A percentile compares a stretch with the other conserved stretches of the same genome.
These are phyloP conservation scores for Callipepla californica DNA, from an alignment of 2,113 vertebrate species.

Conservation along the genomic window DNA sequence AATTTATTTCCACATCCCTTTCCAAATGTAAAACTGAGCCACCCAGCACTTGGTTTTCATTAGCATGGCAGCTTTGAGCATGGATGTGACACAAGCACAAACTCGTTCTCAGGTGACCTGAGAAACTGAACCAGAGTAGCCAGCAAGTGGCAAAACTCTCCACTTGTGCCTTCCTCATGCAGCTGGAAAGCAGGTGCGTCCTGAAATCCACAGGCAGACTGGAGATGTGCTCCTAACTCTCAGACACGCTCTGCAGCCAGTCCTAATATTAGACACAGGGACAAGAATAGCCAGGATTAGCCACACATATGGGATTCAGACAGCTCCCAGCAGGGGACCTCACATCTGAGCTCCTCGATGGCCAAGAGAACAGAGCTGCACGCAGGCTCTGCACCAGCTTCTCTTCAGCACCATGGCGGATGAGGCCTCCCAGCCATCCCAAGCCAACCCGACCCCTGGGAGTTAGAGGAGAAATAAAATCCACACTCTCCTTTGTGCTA, in stretches of 20 bases:
- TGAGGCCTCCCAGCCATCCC: background rate
- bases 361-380: background rate
- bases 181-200: background rate
- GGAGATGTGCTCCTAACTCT: background rate
- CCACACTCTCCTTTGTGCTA: background rate
- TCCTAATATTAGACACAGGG: background rate
- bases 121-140: background rate
- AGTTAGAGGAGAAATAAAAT: background rate
- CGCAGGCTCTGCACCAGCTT: background rate
- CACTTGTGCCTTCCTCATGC: background rate
- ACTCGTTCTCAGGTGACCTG: background rate
- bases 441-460: background rate
- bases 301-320: background rate
- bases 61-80: background rate
- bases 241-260: background rate
- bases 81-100: background rate
- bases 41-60: background rate
- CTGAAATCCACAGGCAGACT: background rate
- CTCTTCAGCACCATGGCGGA: background rate
- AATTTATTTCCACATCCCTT: background rate
- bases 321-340: background rate
- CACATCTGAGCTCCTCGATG: background rate
- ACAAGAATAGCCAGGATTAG: conserved; percentile 42
- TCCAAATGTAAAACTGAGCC: background rate
- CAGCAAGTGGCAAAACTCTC: background rate